Base-by-base conservation (phyloP, 1,140 invertebrate genomes). In the Drosophila busckii region DNA sequence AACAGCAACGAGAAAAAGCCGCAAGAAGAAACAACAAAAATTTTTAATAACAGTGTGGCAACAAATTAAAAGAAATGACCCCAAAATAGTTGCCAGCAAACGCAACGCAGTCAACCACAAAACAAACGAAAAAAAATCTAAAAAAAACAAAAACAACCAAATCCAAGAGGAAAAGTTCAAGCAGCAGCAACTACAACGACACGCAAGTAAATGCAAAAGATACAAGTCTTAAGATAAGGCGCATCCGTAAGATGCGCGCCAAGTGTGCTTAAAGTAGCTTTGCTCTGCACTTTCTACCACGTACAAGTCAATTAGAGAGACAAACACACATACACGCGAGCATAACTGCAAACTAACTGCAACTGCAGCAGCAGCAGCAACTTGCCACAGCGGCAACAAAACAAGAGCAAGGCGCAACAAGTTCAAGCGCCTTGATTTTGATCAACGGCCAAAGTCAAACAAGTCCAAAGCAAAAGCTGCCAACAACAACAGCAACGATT, bases 271-370 rank as follows among this genome's bases (percentile, higher is more conserved):
- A 1, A 54, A 66, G 62, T 68, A 56, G 63, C 67, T n/a, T n/a
- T 68, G 58, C 32, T 40, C 46, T 44, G 64, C 50, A 70, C 65
- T 75, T 75, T 80, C 69, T 82, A 75, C 75, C 60, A 64, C 69
- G 60, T 66, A 82, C 75, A 75, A 82, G 75, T 82, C 76, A 82
- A 82, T 82, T 82, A 82, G 80, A 67, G 56, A 45, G 69, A 71
- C 38, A 55, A 52, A 60, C 46, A 62, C 40, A 65, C 48, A 55
- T 13, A 31, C 20, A 45, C 42, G 45, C 26, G 73, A 59, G 64
- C 54, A 80, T 80, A 80, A 80, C 73, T 80, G 73, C 73, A 80
- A n/a, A 80, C 73, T 80, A 80, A 80, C 71, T 78, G 71, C 71
- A 78, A 29, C 56, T 38, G 17, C 45, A 56, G 28, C 26, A 46